These are phyloP conservation scores for Adela reaumurella DNA, from an alignment of 2,888 invertebrate species.

Conservation along the genomic window DNA sequence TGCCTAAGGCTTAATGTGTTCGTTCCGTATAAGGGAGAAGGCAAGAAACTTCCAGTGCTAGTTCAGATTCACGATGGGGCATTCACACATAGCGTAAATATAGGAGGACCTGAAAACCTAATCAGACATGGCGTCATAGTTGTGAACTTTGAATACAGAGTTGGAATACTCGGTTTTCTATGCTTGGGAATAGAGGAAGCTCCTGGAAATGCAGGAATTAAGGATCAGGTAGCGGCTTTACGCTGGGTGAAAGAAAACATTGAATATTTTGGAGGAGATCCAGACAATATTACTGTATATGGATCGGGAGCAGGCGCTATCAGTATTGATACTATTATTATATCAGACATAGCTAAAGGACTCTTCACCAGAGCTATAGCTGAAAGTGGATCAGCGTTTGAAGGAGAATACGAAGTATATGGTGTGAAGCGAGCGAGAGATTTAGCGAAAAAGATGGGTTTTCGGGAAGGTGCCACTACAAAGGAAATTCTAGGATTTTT, in stretches of 20 bases:
- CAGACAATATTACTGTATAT: not conserved
- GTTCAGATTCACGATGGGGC: not conserved
- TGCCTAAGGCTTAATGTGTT: not conserved
- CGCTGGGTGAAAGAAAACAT: slow-evolving; percentile 3
- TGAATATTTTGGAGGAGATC: slow-evolving; percentile 4
- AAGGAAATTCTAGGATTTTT: not conserved
- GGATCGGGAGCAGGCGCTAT: not conserved
- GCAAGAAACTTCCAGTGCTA: not conserved
- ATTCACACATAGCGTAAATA: not conserved
- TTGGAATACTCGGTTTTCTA: not conserved
- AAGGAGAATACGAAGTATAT: not conserved
- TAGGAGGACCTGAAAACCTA: not conserved
- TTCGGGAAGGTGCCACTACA: not conserved
- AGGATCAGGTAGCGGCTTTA: not conserved
- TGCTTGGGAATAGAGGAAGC: not conserved
- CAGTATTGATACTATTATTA: not conserved
- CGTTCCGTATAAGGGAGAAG: not conserved
- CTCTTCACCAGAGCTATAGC: not conserved
- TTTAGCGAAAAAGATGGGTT: not conserved
- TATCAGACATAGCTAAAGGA: not conserved
- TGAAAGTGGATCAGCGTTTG: not conserved
- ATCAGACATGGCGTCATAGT: not conserved
- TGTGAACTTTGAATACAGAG: not conserved
- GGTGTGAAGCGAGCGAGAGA: not conserved
- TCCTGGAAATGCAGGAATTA: not conserved